phyloP scores from a whole-genome alignment of 2,113 vertebrate species.

The Alligator sinensis region DNA sequence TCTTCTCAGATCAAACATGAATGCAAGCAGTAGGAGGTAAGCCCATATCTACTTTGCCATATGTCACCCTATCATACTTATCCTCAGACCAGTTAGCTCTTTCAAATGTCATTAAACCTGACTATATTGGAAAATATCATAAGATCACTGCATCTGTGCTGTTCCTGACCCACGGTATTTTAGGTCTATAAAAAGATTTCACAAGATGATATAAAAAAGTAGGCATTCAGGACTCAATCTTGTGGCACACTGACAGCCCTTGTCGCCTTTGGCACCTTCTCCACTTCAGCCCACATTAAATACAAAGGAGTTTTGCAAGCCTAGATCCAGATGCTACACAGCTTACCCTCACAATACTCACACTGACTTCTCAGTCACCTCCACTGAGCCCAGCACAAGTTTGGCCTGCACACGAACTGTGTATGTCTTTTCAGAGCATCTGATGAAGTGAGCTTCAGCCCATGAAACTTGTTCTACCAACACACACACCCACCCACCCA shows the following conservation, averaged over 20 bases:
- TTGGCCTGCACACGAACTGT: too few relatives aligned
- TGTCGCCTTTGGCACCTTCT: neutral
- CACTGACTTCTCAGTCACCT: accelerated
- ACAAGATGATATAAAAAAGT: neutral
- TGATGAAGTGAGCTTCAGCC: too few relatives aligned
- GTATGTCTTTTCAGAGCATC: too few relatives aligned
- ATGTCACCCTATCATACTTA: conserved; percentile 32
- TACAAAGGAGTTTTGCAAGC: neutral
- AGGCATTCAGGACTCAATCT: neutral
- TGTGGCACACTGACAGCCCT: neutral
- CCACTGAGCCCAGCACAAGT: neutral
- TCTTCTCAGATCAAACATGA: conserved; percentile 21
- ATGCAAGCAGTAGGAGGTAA: conserved; percentile 53
- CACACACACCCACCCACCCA: too few relatives aligned
- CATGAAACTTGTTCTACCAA: too few relatives aligned
- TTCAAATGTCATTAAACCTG: conserved; percentile 55
- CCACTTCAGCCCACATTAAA: neutral
- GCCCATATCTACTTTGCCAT: conserved; percentile 21
- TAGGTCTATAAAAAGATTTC: neutral
- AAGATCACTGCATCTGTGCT: conserved; percentile 24
- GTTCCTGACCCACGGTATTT: conserved; percentile 32
- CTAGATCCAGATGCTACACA: neutral
- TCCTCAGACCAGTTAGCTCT: conserved; percentile 39
- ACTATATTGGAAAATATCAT: conserved; percentile 35
- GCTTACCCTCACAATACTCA: neutral